Percentiles rank a stretch among this genome's conserved stretches.
Conservation (phyloP, 2,113 vertebrate species). For the Terrapene triunguis region DNA sequence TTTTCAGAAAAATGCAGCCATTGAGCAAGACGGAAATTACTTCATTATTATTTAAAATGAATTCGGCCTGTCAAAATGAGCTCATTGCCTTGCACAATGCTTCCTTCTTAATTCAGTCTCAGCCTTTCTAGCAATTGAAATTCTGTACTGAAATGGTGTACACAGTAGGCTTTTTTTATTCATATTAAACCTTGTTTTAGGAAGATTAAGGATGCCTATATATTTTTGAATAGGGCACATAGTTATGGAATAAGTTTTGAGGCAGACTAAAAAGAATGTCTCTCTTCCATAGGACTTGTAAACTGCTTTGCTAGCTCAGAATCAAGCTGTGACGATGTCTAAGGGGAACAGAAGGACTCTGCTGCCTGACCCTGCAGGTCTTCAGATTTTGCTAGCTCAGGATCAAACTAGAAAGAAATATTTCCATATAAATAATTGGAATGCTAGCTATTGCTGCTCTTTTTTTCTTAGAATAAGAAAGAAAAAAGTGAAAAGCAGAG, state of each 20-base stretch:
- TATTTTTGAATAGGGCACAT: conserved; percentile 54
- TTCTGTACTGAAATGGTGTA: conserved; percentile 51
- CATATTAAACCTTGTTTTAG: conserved; percentile 65
- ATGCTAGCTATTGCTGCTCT: conserved; percentile 13
- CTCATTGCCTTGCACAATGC: conserved; percentile 62
- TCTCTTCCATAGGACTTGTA: conserved; percentile 19
- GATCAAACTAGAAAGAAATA: conserved; percentile 47
- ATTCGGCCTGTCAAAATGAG: conserved; percentile 62
- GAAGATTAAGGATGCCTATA: conserved; percentile 60
- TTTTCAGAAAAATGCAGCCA: conserved; percentile 56
- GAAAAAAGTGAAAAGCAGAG: neutral
- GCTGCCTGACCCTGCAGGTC: conserved; percentile 12
- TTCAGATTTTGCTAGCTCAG: conserved; percentile 55
- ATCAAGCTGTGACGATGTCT: neutral
- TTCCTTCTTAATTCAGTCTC: conserved; percentile 56
- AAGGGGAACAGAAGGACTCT: conserved; percentile 50
- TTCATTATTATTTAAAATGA: conserved; percentile 71
- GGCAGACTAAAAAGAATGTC: conserved; percentile 37
- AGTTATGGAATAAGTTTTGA: conserved; percentile 58
- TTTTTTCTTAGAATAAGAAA: conserved; percentile 6
- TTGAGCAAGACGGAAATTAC: conserved; percentile 67
- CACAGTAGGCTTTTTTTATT: conserved; percentile 46
- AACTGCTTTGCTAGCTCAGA: conserved; percentile 48
- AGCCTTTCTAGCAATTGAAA: conserved; percentile 65
- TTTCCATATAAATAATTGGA: conserved; percentile 58